phyloP scores from a whole-genome alignment of 1,140 invertebrate genomes.

The Propsilocerus akamusi region DNA sequence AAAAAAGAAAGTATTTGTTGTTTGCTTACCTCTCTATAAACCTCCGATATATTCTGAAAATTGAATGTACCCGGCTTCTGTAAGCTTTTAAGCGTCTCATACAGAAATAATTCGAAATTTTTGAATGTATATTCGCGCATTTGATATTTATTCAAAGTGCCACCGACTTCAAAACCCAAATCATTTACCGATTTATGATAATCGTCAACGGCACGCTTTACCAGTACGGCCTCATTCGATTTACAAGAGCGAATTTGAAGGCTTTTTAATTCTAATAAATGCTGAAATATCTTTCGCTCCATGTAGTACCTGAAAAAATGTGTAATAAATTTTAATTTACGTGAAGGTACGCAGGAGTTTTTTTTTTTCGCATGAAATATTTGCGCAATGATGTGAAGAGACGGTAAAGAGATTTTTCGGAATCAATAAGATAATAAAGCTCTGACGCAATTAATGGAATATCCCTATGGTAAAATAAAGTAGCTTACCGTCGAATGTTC shows the following conservation, averaged over 20 bases:
- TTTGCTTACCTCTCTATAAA: slow-evolving; percentile 25
- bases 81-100: slow-evolving; percentile 63
- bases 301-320: slow-evolving; percentile 53
- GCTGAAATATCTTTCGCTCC: slow-evolving; percentile 85
- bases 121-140: slow-evolving; percentile 58
- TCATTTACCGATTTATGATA: slow-evolving; percentile 58
- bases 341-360: too few relatives aligned
- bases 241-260: slow-evolving; percentile 78
- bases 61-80: slow-evolving; percentile 41
- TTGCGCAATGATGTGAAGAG: too few relatives aligned
- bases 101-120: slow-evolving; percentile 80
- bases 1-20: too few relatives aligned
- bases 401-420: too few relatives aligned
- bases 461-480: too few relatives aligned
- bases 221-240: slow-evolving; percentile 73
- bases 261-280: slow-evolving; percentile 79
- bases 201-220: slow-evolving; percentile 65
- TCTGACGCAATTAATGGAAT: too few relatives aligned
- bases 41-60: slow-evolving; percentile 25
- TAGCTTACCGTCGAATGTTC: slow-evolving; percentile 39
- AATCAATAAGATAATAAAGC: too few relatives aligned
- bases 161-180: slow-evolving; percentile 35
- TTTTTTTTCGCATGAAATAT: too few relatives aligned
- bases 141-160: slow-evolving; percentile 35
- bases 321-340: neutral